Base-by-base conservation (phyloP, 2,888 invertebrate genomes). In the Aelia acuminata region DNA sequence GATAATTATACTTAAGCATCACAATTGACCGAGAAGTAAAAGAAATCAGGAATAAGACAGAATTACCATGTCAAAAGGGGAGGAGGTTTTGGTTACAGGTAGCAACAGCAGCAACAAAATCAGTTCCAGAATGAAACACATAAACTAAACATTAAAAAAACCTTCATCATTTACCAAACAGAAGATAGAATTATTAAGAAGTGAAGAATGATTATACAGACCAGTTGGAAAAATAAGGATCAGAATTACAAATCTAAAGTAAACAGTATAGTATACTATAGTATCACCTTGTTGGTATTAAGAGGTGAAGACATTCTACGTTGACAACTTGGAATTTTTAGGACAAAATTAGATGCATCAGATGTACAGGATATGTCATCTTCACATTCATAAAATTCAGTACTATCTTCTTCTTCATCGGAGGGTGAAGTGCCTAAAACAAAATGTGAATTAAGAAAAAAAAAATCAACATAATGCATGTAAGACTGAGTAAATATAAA, bases 371-470 rank as follows among this genome's bases (percentile, higher is more conserved):
- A 57, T 48, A 87, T 48, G 49, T 49, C 88, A 35, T 91, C 92
- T 91, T 93, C 94, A 90, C 93, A 93, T 3, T 95, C 95, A 91
- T 94, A 94, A 91, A 94, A 95, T 90, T 94, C 94, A 89, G 93
- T 93, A 90, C 93, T 94, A 87, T 95, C 95, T 91, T 94, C 94
- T 91, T 94, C 94, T 91, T 94, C 94, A 18, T 94, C 94, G 90
- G 93, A 93, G 35, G 93, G 93, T 18, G 87, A 87, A 57, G 75
- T 49, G 26, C 49, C 87, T 87, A 48, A 47, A 87, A 87, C 31
- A 63, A 31, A 4, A 31, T 63, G 15, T 31, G 31, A 31, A 18
- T 26, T 31, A 63, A 1, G 18, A 31, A 31, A 18, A 31, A n/a
- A 57, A 1, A 57, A 53, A 53, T 8, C 53, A 1, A n/a, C n/a